These are phyloP conservation scores for Eueremaeus valkanovi DNA, from an alignment of 2,888 invertebrate species.

Conservation along the genomic window DNA sequence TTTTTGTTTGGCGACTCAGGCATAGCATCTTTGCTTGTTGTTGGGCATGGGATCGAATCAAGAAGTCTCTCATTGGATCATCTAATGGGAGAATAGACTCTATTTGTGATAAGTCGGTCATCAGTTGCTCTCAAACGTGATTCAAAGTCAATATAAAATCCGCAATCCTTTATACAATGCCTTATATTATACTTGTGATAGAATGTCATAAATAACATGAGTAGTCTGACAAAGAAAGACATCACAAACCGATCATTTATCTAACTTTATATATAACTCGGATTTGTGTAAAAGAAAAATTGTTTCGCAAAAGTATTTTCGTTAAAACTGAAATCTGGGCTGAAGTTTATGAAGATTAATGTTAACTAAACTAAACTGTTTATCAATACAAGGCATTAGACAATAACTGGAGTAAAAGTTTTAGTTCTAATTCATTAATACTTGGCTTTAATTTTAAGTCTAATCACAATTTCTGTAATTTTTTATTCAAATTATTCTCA, in stretches of 20 bases:
- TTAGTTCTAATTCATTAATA: no score
- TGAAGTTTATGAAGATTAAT: not conserved
- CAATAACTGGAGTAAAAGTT: no score
- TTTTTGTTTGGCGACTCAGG: not conserved
- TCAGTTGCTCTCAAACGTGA: conserved; percentile 21
- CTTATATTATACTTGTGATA: conserved; percentile 20
- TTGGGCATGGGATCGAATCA: not conserved
- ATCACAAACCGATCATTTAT: conserved; percentile 21
- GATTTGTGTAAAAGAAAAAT: not conserved
- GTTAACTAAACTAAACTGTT: no score
- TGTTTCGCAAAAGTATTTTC: not conserved
- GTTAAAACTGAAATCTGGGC: not conserved
- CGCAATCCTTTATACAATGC: no score
- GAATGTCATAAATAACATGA: conserved; percentile 25
- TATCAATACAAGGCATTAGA: no score
- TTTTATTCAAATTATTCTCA: no score
- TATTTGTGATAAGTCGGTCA: conserved; percentile 30
- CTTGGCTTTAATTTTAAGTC: no score
- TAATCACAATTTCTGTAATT: no score
- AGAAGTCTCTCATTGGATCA: not conserved
- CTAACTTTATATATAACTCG: not conserved
- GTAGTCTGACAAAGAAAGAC: conserved; percentile 19
- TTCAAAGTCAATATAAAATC: conserved; percentile 33
- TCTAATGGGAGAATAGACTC: not conserved
- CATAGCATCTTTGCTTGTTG: not conserved